Evolutionary conservation across 2,797 vertebrate species (phyloP), one percentile per base, ranked within the genome.

Genomic region (Liparis tanakae): DNA sequence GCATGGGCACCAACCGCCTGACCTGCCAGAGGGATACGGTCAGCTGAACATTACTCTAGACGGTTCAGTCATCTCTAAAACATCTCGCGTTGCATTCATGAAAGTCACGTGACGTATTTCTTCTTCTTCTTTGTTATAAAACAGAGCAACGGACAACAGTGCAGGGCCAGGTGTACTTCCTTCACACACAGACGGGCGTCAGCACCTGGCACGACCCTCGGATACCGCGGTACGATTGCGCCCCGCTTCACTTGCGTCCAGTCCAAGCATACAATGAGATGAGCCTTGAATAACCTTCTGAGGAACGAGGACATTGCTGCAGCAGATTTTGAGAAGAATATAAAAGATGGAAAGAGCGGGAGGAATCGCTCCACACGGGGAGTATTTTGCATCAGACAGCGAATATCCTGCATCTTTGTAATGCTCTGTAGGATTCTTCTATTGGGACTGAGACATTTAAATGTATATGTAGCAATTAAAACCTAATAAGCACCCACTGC

Each of bases 161-260:
- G 70, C 97, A 99, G 89, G 97, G 97, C 33, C 97, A 98, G 82
- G 97, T 99, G 83, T 99, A 99, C 89, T 99, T 99, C 90, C 94
- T 99, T 81, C 97, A 99, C 94, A 99, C 97, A 4, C 97, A 99
- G 94, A 99, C 97, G 0, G 97, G 97, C 39, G 97, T 99, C 79
- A 99, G 97, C 93, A 98, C 97, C 0, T 99, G 97, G 97, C 97
- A 98, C 0, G 97, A 99, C 90, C 97, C 97, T 62, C 95, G 97
- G 90, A 97, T 99, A 95, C 97, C 97, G 58, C 95, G 97, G 97
- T 99, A 92, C 33, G 70, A 69, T 30, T 22, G 14, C 56, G 44
- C 43, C 8, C n/a, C 17, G 6, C 41, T 25, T 25, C 43, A 5
- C 53, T 55, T 7, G 3, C 1, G 0, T 46, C 43, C 17, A 5